Conservation (phyloP, 2,888 invertebrate genomes). For the Mantis religiosa region DNA sequence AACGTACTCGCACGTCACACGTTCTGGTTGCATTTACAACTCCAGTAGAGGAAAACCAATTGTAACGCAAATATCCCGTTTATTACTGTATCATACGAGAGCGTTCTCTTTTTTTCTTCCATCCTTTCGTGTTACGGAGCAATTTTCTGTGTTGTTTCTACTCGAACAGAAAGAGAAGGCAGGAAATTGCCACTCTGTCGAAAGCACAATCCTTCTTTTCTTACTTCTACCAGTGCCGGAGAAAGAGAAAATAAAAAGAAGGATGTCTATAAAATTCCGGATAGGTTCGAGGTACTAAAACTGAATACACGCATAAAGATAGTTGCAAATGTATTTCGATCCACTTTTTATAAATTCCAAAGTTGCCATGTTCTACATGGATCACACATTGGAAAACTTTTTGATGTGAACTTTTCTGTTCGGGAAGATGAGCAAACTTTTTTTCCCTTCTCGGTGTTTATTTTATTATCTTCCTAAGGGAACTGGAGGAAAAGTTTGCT, state of each 20-base stretch:
- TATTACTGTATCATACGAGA: background rate
- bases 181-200: background rate
- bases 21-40: background rate
- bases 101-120: background rate
- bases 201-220: background rate
- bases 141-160: background rate
- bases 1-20: background rate
- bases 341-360: background rate
- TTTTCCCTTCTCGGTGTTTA: background rate
- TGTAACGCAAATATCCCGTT: background rate
- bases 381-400: background rate
- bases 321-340: background rate
- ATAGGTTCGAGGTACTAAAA: background rate
- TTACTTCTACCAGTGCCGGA: background rate
- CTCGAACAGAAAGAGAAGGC: background rate
- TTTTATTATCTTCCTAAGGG: background rate
- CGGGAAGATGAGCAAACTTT: background rate
- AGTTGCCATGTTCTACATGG: background rate
- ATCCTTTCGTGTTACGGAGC: background rate
- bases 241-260: background rate
- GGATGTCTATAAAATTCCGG: background rate
- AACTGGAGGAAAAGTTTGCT: background rate
- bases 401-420: background rate
- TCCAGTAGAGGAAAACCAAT: background rate
- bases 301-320: background rate